Base-by-base conservation (phyloP, 2,797 vertebrate genomes). In the Rhadinocentrus ornatus region DNA sequence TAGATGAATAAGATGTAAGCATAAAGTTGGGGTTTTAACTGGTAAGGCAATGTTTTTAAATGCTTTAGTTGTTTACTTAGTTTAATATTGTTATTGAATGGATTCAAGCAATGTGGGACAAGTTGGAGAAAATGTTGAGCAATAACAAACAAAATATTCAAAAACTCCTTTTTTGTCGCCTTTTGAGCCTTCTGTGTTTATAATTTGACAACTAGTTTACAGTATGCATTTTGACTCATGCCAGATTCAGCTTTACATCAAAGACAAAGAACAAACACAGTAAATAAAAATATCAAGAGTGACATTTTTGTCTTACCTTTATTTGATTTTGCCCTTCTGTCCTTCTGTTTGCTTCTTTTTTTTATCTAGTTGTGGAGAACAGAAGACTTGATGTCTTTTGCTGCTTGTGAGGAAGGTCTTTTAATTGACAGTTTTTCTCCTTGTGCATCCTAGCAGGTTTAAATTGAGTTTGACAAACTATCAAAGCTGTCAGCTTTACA, bases 251-350 rank as follows among this genome's bases (percentile, higher is more conserved):
- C 6, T 63, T 32, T 32, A 50, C n/a, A 58, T 62, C 37, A 64
- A 80, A 71, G 26, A 12, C 61, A 57, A 22, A 67, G 48, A 1
- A 50, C 59, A 52, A 44, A 44, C 32, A 63, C 44, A 31, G 35
- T n/a, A 56, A 44, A 54, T 3, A 29, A 34, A 20, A 54, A 35
- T 27, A 66, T 55, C 18, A 57, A 26, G 15, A 11, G 62, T 24
- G 48, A 46, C 63, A 39, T 62, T 59, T 79, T 65, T 26, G 32
- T 68, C 26, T 62, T 50, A 57, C 16, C 32, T 61, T 62, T 24
- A 41, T 75, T 66, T 52, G 58, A 75, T 63, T 75, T 70, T 66
- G 59, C 69, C 59, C 69, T 65, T 12, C 6, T 76, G 76, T 54
- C 39, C 32, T 71, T 65, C 61, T 37, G 34, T 63, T 64, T 22